Percentiles rank a stretch among this genome's conserved stretches.
phyloP scores from a whole-genome alignment of 2,888 invertebrate species.

The Ophioninae sp. region DNA sequence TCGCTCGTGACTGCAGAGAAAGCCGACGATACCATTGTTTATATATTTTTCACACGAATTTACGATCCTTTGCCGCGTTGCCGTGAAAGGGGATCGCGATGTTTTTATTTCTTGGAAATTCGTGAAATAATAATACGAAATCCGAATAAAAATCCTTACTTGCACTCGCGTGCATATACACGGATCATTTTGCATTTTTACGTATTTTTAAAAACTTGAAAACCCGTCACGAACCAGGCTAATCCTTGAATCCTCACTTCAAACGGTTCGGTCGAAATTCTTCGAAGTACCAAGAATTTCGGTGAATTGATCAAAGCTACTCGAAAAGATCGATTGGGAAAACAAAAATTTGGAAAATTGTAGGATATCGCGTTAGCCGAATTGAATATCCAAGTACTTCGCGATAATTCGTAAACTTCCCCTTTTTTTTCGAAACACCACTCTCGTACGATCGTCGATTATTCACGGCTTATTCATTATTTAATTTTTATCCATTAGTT shows the following conservation, averaged over 20 bases:
- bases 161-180: neutral
- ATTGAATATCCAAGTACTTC: neutral
- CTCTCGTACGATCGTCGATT: slow-evolving; percentile 9
- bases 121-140: too few relatives aligned
- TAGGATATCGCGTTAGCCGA: neutral
- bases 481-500: neutral
- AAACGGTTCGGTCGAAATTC: neutral
- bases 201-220: slow-evolving; percentile 29
- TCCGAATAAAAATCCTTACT: neutral
- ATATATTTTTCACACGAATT: neutral
- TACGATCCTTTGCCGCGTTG: neutral
- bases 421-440: neutral
- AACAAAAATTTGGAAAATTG: neutral
- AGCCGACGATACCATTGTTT: neutral
- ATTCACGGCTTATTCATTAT: neutral
- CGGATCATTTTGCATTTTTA: slow-evolving; percentile 36
- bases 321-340: neutral
- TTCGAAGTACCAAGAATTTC: neutral
- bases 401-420: neutral
- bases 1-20: neutral
- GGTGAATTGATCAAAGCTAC: neutral
- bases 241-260: slow-evolving; percentile 24
- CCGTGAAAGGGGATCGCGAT: slow-evolving; percentile 13
- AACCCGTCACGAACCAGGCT: slow-evolving; percentile 47
- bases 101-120: slow-evolving; percentile 47